A percentile compares a stretch with the other conserved stretches of the same genome.
Conservation (phyloP, 2,113 vertebrate genomes). For the Pteronura brasiliensis region DNA sequence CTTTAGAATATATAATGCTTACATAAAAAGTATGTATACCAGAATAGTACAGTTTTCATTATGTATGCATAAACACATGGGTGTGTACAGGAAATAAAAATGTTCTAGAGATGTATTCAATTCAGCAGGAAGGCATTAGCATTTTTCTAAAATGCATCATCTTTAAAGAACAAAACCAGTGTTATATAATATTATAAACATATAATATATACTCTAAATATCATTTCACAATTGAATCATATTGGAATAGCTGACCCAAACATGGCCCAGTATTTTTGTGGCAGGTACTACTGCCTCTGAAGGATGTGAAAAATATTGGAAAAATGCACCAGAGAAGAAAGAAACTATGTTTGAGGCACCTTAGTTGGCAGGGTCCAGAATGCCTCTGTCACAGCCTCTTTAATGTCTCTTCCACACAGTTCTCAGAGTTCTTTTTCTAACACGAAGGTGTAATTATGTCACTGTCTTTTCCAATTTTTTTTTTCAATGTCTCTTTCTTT, state of each 20-base stretch:
- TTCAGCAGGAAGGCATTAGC: neutral
- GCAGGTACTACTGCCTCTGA: neutral
- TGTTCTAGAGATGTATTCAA: neutral
- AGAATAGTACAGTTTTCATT: neutral
- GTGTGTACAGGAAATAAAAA: conserved; percentile 10
- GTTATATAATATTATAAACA: neutral
- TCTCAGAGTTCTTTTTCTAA: neutral
- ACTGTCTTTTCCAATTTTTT: neutral
- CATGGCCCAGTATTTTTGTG: neutral
- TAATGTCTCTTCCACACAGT: fast-evolving
- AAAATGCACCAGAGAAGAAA: neutral
- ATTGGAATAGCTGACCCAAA: neutral
- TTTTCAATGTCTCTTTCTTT: neutral
- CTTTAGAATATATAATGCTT: conserved; percentile 48
- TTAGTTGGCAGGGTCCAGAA: neutral
- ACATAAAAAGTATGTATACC: neutral
- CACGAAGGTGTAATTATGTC: neutral
- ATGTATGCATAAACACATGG: neutral
- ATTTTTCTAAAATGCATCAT: neutral
- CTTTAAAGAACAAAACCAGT: neutral
- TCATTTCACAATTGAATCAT: neutral
- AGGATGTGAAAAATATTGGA: neutral
- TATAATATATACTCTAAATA: neutral
- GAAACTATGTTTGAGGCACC: too few species aligned
- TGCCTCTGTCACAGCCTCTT: neutral